Evolutionary conservation across 2,113 vertebrate species (phyloP), one percentile per base, ranked within the genome.

Genomic region (Gymnobelideus leadbeateri): DNA sequence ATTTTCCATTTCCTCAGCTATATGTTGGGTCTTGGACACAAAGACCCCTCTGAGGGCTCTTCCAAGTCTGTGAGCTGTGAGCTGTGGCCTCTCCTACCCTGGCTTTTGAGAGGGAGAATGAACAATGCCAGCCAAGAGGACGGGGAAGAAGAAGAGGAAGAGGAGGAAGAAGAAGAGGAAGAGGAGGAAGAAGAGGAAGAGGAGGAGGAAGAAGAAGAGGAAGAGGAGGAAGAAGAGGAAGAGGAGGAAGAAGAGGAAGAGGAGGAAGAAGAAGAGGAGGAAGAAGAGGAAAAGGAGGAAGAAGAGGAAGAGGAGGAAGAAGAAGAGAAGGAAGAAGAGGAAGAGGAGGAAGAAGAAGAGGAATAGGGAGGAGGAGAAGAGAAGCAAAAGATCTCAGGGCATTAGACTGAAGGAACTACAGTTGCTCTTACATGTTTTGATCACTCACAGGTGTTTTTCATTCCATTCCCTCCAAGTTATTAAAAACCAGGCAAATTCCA

Each of bases 401-500:
- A 37, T 37, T 31, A 68, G 61, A 68, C 61, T 68, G 61, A 68
- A 16, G 61, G 61, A 68, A 37, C 11, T 16, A 37, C 61, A 12
- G 28, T 68, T 68, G 61, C 61, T 68, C 61, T 37, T 16, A 68
- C 61, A 68, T 14, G 61, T 68, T 68, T 68, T 68, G 61, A 68
- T 68, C 61, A 37, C 61, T 68, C 61, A 37, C 61, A 0, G 93
- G n/a, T 25, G 26, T 11, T 54, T 9, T 49, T 91, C 84, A 46
- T 11, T 24, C 25, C 53, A 12, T 3, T 89, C n/a, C 94, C 57
- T 89, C 54, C 31, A 91, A 84, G 89, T 89, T 92, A 57, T 52
- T 61, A 47, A 94, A 90, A 92, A 5, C 26, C 90, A 93, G 91
- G 89, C 96, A 95, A 97, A 96, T 94, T 61, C 91, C 43, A 61